A percentile compares a stretch with the other conserved stretches of the same genome.
These are phyloP conservation scores for Leptonema lineaticorne DNA, from an alignment of 1,140 invertebrate species.

Conservation along the genomic window DNA sequence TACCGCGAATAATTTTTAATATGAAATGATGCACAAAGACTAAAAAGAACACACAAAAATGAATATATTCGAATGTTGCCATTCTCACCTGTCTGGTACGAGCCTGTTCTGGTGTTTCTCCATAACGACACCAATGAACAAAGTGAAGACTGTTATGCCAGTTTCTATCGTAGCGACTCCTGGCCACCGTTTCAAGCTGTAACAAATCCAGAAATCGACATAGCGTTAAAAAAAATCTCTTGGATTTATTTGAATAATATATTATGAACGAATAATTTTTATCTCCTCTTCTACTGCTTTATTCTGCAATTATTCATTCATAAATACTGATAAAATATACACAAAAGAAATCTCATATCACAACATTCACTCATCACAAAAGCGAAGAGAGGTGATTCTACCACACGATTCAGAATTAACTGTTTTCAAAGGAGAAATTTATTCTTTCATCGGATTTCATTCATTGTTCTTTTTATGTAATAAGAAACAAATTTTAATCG, in stretches of 20 bases:
- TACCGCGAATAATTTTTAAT: constrained; percentile 15
- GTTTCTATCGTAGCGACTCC: constrained; percentile 58
- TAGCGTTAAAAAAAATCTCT: no score
- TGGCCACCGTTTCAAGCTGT: constrained; percentile 57
- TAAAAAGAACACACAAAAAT: constrained; percentile 17
- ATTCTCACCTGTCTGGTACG: constrained; percentile 63
- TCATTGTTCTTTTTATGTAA: no score
- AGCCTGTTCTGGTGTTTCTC: constrained; percentile 62
- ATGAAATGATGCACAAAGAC: neutral
- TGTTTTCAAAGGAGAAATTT: neutral
- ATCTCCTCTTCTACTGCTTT: no score
- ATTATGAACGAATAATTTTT: no score
- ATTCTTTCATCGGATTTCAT: neutral
- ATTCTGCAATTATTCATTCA: no score
- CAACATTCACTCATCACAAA: no score
- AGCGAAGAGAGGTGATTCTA: no score
- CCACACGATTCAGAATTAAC: neutral
- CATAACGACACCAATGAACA: constrained; percentile 67
- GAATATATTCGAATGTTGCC: neutral
- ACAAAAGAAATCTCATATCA: no score
- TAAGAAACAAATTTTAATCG: neutral
- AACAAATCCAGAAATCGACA: constrained; percentile 41
- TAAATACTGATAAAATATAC: no score
- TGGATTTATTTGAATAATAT: no score
- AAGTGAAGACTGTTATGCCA: constrained; percentile 71